phyloP scores from a whole-genome alignment of 1,140 invertebrate species.

The Conopomorpha cramerella region DNA sequence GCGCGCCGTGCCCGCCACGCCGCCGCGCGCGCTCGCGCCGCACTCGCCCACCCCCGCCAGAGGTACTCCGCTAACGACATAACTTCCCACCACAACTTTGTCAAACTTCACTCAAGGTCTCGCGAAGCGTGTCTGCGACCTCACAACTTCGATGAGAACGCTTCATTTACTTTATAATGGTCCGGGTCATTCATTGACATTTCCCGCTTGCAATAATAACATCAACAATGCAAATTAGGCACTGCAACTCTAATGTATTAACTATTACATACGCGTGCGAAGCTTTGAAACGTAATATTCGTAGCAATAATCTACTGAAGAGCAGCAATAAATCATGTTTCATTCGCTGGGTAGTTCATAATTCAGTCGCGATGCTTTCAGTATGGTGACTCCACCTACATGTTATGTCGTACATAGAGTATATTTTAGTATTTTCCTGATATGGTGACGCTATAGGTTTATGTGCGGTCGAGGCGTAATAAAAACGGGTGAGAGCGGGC shows the following conservation, averaged over 20 bases:
- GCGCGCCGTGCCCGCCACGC: constrained; percentile 65
- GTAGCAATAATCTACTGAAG: no score
- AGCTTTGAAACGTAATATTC: no score
- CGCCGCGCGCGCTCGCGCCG: constrained; percentile 45
- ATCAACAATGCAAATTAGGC: no score
- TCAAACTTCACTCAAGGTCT: no score
- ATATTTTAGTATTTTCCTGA: constrained; percentile 48
- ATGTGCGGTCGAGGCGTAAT: constrained; percentile 41
- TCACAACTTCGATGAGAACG: no score
- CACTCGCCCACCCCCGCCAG: constrained; percentile 64
- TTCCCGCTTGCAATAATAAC: no score
- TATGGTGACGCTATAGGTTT: constrained; percentile 47
- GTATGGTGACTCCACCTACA: constrained; percentile 36
- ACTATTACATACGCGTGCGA: no score
- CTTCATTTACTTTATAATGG: no score
- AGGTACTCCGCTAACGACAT: constrained; percentile 56
- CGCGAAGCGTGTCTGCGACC: no score
- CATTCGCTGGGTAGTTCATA: constrained; percentile 24
- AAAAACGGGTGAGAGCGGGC: constrained; percentile 50
- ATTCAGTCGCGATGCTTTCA: constrained; percentile 21
- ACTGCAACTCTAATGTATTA: no score
- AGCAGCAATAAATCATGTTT: constrained; percentile 20
- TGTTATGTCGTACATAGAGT: constrained; percentile 34
- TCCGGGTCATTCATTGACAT: no score
- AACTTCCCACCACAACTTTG: not conserved